These are phyloP conservation scores for Nothocercus julius DNA, from an alignment of 2,113 vertebrate species.

Conservation along the genomic window DNA sequence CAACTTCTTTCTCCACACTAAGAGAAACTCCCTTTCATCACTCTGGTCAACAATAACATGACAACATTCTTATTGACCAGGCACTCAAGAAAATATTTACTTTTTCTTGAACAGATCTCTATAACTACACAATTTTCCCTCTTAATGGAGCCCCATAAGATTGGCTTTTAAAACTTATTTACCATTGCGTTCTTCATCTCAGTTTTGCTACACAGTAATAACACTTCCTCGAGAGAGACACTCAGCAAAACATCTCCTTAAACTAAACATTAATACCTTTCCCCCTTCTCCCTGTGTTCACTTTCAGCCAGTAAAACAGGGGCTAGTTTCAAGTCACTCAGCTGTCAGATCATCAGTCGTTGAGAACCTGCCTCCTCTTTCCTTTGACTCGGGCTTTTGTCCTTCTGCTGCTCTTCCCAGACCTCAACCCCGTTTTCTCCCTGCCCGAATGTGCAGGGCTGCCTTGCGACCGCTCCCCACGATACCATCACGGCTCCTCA, in stretches of 20 bases:
- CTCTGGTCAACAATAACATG: not conserved
- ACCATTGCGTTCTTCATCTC: too few relatives aligned
- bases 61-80: not conserved
- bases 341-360: not conserved
- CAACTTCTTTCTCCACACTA: not conserved
- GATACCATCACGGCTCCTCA: accelerated
- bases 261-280: not conserved
- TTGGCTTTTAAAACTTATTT: not conserved
- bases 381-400: not conserved
- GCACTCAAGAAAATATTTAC: not conserved
- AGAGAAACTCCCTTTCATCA: not conserved
- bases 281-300: not conserved
- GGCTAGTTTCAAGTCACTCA: not conserved
- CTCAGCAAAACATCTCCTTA: not conserved
- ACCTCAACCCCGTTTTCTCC: not conserved
- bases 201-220: too few relatives aligned
- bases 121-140: not conserved
- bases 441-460: not conserved
- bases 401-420: not conserved
- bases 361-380: not conserved
- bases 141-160: not conserved
- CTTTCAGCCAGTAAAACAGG: not conserved
- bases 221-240: too few relatives aligned
- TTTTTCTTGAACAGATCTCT: not conserved
- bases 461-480: not conserved